phyloP scores from a whole-genome alignment of 2,888 invertebrate species.

The Trilocha varians region DNA sequence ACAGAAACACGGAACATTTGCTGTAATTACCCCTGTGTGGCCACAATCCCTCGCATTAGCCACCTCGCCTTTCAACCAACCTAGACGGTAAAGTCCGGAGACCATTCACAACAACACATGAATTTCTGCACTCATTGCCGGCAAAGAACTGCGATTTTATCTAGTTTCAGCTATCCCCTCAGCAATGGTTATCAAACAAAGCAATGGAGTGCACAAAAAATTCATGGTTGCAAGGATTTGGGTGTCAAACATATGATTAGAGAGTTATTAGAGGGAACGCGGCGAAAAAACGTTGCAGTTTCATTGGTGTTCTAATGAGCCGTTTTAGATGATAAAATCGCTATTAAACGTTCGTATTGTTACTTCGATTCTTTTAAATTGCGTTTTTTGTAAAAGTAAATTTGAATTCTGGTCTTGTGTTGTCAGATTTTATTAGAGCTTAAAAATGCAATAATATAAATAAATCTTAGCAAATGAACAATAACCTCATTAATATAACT shows the following conservation, averaged over 20 bases:
- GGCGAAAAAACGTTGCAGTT: conserved; percentile 44
- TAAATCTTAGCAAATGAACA: too few species aligned
- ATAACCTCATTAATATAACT: too few species aligned
- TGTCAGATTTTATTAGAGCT: too few species aligned
- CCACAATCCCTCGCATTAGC: conserved; percentile 57
- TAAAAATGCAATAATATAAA: too few species aligned
- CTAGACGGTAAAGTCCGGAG: conserved; percentile 27
- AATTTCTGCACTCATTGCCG: conserved; percentile 22
- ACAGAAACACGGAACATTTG: conserved; percentile 57
- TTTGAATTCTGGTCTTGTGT: background rate
- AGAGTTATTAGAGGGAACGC: conserved; percentile 57
- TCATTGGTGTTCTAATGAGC: conserved; percentile 8
- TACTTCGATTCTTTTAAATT: background rate
- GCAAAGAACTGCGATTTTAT: background rate
- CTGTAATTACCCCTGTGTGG: conserved; percentile 57
- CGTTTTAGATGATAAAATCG: background rate
- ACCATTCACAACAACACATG: conserved; percentile 6
- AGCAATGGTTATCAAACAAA: conserved; percentile 23
- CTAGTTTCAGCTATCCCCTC: background rate
- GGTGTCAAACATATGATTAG: conserved; percentile 68
- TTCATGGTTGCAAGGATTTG: conserved; percentile 9
- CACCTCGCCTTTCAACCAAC: conserved; percentile 38
- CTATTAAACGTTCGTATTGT: background rate
- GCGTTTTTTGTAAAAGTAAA: background rate
- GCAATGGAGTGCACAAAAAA: conserved; percentile 1